These are phyloP conservation scores for Cantharis nigra DNA, from an alignment of 2,888 invertebrate genomes.

Conservation along the genomic window DNA sequence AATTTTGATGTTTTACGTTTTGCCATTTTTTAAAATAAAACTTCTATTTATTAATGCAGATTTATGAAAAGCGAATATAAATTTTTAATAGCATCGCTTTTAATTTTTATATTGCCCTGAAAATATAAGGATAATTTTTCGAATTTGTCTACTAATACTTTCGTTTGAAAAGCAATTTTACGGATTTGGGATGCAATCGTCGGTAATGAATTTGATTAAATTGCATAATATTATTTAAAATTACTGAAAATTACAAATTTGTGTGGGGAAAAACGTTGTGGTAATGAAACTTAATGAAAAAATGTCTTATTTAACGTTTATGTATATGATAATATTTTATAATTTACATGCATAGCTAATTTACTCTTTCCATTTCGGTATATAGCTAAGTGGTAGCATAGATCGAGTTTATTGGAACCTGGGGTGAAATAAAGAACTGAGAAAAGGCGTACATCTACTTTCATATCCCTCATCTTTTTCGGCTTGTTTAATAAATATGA, in stretches of 20 bases:
- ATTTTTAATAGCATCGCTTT: neutral
- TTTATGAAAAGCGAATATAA: neutral
- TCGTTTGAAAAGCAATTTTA: no score
- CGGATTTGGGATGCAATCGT: no score
- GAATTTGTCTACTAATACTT: no score
- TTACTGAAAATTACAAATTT: neutral
- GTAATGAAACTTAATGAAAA: neutral
- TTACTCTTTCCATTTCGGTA: slow-evolving; percentile 34
- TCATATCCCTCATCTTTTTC: slow-evolving; percentile 19
- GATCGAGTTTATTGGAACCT: slow-evolving; percentile 42
- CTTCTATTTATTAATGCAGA: neutral
- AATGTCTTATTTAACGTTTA: neutral
- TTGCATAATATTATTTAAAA: no score
- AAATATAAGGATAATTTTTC: no score
- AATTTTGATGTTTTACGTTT: slow-evolving; percentile 1
- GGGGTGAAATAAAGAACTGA: slow-evolving; percentile 42
- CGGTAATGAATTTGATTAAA: no score
- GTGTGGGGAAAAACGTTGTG: neutral
- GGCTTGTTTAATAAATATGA: slow-evolving; percentile 16
- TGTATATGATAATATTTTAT: slow-evolving; percentile 1
- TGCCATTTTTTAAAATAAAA: neutral
- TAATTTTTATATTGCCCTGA: neutral
- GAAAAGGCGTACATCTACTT: slow-evolving; percentile 22
- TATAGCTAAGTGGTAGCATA: slow-evolving; percentile 39
- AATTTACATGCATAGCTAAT: slow-evolving; percentile 26